These are phyloP conservation scores for Scaptodrosophila lebanonensis DNA, from an alignment of 1,140 invertebrate genomes.

Conservation along the genomic window DNA sequence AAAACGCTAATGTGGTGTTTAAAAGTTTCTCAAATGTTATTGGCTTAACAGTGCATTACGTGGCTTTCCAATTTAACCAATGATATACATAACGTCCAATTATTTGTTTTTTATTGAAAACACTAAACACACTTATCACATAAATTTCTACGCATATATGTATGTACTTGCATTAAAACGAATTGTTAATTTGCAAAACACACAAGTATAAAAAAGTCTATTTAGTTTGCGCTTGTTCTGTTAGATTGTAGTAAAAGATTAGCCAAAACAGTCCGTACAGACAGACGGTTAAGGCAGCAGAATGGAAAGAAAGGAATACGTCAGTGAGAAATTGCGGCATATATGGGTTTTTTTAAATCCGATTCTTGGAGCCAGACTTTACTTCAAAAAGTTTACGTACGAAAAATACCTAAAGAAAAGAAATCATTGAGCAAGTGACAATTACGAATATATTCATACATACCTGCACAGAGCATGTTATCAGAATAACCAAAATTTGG, in stretches of 20 bases:
- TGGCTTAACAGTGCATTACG: too few species aligned
- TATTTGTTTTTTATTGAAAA: constrained; percentile 36
- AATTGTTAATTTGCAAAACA: too few species aligned
- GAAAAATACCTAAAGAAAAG: constrained; percentile 88
- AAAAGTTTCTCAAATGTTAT: too few species aligned
- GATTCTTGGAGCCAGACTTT: constrained; percentile 77
- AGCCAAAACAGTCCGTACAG: constrained; percentile 10
- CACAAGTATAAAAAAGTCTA: constrained; percentile 43
- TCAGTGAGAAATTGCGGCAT: constrained; percentile 26
- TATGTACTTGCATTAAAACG: too few species aligned
- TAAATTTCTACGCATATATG: constrained; percentile 29
- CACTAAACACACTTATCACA: constrained; percentile 40
- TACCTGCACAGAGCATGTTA: constrained; percentile 81
- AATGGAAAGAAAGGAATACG: constrained; percentile 9
- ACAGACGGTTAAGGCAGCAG: constrained; percentile 1
- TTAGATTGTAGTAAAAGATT: constrained; percentile 34
- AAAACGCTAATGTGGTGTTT: too few species aligned
- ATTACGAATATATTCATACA: too few species aligned
- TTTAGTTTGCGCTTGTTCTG: constrained; percentile 57
- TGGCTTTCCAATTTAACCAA: too few species aligned
- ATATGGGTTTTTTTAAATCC: constrained; percentile 49
- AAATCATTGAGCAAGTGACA: neutral
- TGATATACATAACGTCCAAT: too few species aligned
- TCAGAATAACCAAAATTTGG: constrained; percentile 89
- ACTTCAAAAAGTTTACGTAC: constrained; percentile 91